Evolutionary conservation across 2,888 invertebrate species (phyloP), one percentile per base, ranked within the genome.

Genomic region (Scaptomyza parva): DNA sequence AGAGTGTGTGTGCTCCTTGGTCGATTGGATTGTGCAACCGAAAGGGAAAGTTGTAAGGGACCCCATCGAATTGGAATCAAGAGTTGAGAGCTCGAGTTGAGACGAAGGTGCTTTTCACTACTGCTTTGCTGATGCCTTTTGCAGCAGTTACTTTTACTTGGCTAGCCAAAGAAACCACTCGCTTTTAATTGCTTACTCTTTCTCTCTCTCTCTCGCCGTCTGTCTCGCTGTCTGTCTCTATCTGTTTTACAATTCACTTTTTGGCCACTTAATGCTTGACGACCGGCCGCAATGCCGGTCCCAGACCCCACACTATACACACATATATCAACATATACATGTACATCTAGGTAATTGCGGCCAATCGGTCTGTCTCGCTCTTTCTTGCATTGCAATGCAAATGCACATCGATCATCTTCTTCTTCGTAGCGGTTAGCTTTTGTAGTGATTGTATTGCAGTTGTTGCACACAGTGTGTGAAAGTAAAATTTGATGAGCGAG

Each of bases 351-450:
- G 68, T 71, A 81, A 85, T 80, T 84, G 75, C 80, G 70, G 80
- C 58, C 78, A 81, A 39, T 69, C 51, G 22, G 45, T 45, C 26
- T 45, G 12, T 30, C 18, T 28, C 12, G 11, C 50, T 24, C 7
- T 37, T 22, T 41, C 11, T 48, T 22, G 18, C 58, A 44, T 37
- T 43, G 57, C 35, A 17, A 82, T 85, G 83, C 79, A 76, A 78
- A 85, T 87, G 86, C 86, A 82, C 86, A 82, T 82, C 86, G 86
- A 82, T 86, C 86, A 82, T 77, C 70, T 70, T 72, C 65, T 77
- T 35, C 65, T 70, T 72, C 65, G 75, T 35, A 63, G 70, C 84
- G 82, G 70, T 78, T 72, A 75, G 78, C 30, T 14, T 35, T 35
- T 35, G 28, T 28, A 47, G 45, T 47, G 68, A 81, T 80, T 79